Conservation (phyloP, 2,113 vertebrate species). For the Amphilophus citrinellus region DNA sequence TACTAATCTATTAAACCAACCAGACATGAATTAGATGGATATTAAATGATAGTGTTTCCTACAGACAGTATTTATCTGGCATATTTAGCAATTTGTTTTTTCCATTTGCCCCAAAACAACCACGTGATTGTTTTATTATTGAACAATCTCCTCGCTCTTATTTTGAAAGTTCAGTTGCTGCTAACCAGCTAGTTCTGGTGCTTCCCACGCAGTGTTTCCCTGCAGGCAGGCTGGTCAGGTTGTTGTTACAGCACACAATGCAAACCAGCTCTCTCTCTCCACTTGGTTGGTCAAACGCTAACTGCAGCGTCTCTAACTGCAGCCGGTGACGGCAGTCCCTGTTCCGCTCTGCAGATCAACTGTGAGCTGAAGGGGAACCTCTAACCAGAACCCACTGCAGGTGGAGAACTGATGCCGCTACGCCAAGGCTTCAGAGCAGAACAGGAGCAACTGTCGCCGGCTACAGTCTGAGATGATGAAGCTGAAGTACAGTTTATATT, state of each 20-base stretch:
- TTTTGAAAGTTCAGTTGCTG: background rate
- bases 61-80: background rate
- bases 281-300: accelerated
- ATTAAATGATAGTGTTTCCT: background rate
- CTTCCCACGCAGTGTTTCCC: background rate
- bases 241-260: background rate
- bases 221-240: background rate
- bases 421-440: background rate
- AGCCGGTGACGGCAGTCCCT: background rate
- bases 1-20: background rate
- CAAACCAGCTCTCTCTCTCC: background rate
- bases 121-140: too few species aligned
- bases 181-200: background rate
- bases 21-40: background rate
- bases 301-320: too few species aligned
- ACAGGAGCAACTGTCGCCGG: background rate
- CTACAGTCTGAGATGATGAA: background rate
- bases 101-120: background rate
- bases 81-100: background rate
- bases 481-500: too few species aligned
- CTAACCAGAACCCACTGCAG: background rate
- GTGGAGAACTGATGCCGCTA: background rate
- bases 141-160: background rate
- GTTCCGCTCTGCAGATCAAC: background rate
- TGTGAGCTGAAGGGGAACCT: background rate